phyloP scores from a whole-genome alignment of 2,888 invertebrate genomes.

The Dysmachus trigonus region DNA sequence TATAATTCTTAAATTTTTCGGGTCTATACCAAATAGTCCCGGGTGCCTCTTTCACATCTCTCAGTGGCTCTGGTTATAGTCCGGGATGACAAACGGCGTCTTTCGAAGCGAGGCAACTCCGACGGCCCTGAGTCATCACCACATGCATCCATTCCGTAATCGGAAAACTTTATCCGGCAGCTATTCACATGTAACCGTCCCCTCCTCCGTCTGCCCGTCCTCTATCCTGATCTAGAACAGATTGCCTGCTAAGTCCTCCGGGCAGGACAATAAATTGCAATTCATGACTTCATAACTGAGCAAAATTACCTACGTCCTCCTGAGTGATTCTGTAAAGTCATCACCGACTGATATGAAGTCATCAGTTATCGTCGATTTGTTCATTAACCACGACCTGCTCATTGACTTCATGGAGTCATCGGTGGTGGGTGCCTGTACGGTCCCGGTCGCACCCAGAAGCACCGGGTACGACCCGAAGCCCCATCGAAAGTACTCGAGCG shows the following conservation, averaged over 20 bases:
- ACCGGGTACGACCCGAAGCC: neutral
- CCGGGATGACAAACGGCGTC: neutral
- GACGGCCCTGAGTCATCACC: conserved; percentile 1
- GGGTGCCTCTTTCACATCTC: neutral
- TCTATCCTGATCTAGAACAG: neutral
- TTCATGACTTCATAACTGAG: conserved; percentile 37
- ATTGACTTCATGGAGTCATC: conserved; percentile 8
- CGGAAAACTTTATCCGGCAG: conserved; percentile 7
- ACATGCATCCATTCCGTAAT: conserved; percentile 18
- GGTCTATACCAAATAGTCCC: neutral
- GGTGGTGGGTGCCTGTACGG: too few species aligned
- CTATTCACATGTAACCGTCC: neutral
- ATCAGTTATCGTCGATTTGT: conserved; percentile 47
- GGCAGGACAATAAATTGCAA: conserved; percentile 35
- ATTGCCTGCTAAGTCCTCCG: conserved; percentile 9
- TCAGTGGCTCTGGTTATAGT: neutral
- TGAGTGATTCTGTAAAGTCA: conserved; percentile 27
- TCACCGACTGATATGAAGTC: conserved; percentile 44
- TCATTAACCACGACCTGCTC: conserved; percentile 40
- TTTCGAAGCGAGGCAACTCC: neutral
- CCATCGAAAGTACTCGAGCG: conserved; percentile 39
- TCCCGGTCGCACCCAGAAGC: too few species aligned
- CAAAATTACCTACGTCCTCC: conserved; percentile 36
- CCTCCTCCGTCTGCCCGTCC: neutral
- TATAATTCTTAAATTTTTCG: neutral